Base-by-base conservation (phyloP, 2,888 invertebrate genomes). In the Ashinkailepas kermadecensis region DNA sequence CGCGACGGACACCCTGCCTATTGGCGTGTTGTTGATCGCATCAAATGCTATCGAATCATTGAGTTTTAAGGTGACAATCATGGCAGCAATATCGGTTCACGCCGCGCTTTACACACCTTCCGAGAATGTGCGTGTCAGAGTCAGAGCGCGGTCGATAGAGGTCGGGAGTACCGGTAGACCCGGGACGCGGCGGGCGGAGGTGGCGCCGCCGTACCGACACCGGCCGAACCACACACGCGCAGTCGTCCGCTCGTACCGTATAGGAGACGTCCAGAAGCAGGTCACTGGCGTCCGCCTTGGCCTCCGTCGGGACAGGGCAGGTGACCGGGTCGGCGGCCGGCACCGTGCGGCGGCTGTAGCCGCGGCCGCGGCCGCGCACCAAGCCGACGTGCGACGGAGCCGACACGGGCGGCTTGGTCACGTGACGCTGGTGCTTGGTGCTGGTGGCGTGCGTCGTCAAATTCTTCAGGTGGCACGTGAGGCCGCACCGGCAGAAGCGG, bases 401-500 rank as follows among this genome's bases (percentile, higher is more conserved):
- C 56, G 74, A 56, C 74, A 12, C 56, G 23, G 74, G 74, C 54
- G 11, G 15, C 54, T 1, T 10, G 56, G 6, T 9, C 54, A 21
- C 56, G 21, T 56, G 11, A 15, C 15, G 59, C 56, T 18, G 15
- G 56, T 74, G 74, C 56, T 74, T 74, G 74, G 56, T 9, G 56
- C 74, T 74, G 21, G 9, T 2, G 21, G 74, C 74, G 74, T 74
- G 74, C 54, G 23, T 12, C 74, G 56, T 74, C 54, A 74, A 56
- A 21, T 74, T 74, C 74, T 56, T 74, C 18, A 74, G 74, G 74
- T 74, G 74, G 21, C 54, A 74, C 23, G 21, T 56, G 74, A 74
- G 74, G 18, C 56, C 74, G 10, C 54, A 21, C 18, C 18, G 56
- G 56, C 74, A 74, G 21, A 18, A 21, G 21, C 74, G 54, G 54